Percentiles rank a stretch among this genome's conserved stretches.
phyloP scores from a whole-genome alignment of 2,888 invertebrate genomes.

The Zelleria hepariella region DNA sequence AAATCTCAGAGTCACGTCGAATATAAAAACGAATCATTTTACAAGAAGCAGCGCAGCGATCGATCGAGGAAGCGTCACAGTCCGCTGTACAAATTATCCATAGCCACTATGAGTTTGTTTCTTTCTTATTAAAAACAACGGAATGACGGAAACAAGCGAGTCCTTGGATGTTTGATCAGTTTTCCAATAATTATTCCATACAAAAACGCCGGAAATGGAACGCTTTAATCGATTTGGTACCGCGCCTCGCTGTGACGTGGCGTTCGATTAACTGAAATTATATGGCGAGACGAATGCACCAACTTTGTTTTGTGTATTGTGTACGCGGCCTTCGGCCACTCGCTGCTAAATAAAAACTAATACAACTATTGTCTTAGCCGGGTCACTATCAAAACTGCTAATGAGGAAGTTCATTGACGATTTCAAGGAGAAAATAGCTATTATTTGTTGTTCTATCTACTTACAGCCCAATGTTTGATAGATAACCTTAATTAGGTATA shows the following conservation, averaged over 20 bases:
- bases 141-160: conserved; percentile 49
- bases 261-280: conserved; percentile 66
- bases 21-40: conserved; percentile 65
- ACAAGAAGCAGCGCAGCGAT: conserved; percentile 63
- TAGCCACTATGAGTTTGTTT: conserved; percentile 50
- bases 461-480: not conserved
- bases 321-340: conserved; percentile 47
- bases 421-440: conserved; percentile 49
- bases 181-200: conserved; percentile 62
- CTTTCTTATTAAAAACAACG: conserved; percentile 41
- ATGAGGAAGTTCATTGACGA: conserved; percentile 60
- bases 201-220: conserved; percentile 67
- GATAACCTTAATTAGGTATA: not conserved
- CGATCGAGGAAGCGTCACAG: conserved; percentile 67
- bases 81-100: conserved; percentile 64
- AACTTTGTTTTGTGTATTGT: conserved; percentile 66
- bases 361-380: conserved; percentile 65
- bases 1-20: conserved; percentile 49
- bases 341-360: conserved; percentile 63
- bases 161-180: conserved; percentile 62
- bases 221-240: conserved; percentile 65
- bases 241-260: conserved; percentile 60
- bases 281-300: conserved; percentile 62
- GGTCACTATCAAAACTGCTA: conserved; percentile 50
- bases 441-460: not conserved